These are phyloP conservation scores for Eugnorisma glareosa DNA, from an alignment of 2,888 invertebrate genomes.

Conservation along the genomic window DNA sequence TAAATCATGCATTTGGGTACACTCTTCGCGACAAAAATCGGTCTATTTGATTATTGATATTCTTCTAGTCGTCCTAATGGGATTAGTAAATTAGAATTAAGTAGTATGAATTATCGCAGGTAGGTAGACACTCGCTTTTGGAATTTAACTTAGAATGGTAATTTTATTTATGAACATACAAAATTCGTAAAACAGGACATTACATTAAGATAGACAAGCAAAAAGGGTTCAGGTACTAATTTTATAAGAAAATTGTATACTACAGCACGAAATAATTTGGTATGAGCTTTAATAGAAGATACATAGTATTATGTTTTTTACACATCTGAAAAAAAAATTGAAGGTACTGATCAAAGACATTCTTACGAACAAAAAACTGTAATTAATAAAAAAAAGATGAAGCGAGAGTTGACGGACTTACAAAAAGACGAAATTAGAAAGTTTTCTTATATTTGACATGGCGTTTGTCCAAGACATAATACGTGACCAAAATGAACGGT, in stretches of 20 bases:
- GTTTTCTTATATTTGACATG: slow-evolving; percentile 16
- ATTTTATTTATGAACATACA: neutral
- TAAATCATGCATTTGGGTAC: slow-evolving; percentile 16
- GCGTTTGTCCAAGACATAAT: slow-evolving; percentile 17
- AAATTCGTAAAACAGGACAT: neutral
- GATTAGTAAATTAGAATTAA: neutral
- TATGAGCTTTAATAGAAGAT: neutral
- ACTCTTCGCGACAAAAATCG: too few relatives aligned
- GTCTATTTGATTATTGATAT: neutral
- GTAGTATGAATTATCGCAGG: neutral
- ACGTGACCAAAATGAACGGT: neutral
- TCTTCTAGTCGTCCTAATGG: neutral
- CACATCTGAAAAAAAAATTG: neutral
- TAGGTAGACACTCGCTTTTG: neutral
- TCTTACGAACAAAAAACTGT: neutral
- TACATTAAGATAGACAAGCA: neutral
- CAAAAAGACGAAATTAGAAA: neutral
- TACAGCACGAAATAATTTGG: neutral
- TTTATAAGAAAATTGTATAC: neutral
- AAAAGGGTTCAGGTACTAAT: neutral
- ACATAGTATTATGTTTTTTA: neutral
- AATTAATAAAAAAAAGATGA: slow-evolving; percentile 1
- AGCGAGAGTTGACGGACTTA: too few relatives aligned
- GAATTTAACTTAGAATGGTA: neutral
- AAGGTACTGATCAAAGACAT: neutral